phyloP scores from a whole-genome alignment of 23 tunicate genomes.

The Halocynthia aurantium region DNA sequence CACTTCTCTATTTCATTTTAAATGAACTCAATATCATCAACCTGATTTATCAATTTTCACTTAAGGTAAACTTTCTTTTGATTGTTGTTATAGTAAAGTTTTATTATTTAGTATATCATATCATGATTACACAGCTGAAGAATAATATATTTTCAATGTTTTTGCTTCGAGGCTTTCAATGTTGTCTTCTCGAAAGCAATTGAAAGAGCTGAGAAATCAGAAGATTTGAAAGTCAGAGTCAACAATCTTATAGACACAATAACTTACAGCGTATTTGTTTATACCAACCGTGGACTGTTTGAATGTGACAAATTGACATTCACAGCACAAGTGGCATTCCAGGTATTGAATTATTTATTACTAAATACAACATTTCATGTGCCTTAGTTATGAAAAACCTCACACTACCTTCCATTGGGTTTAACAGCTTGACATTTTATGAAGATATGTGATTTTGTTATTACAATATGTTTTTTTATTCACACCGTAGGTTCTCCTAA shows the following conservation, averaged over 20 bases:
- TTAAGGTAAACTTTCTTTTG: slow-evolving; percentile 33
- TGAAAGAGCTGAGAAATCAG: slow-evolving; percentile 79
- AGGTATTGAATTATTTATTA: slow-evolving; percentile 30
- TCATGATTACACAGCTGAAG: neutral
- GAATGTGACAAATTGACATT: slow-evolving; percentile 97
- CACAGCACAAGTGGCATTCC: slow-evolving; percentile 97
- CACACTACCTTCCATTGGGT: too few species aligned
- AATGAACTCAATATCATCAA: slow-evolving; percentile 92
- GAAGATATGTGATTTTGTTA: too few species aligned
- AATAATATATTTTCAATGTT: neutral
- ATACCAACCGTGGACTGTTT: slow-evolving; percentile 92
- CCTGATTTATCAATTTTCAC: slow-evolving; percentile 95
- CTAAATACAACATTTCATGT: neutral
- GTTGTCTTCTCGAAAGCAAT: slow-evolving; percentile 98
- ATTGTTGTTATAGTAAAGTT: neutral
- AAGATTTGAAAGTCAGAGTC: slow-evolving; percentile 77
- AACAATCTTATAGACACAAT: slow-evolving; percentile 81
- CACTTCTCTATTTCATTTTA: slow-evolving; percentile 93
- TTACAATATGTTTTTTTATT: neutral
- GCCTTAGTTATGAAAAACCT: too few species aligned
- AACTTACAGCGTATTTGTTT: slow-evolving; percentile 93
- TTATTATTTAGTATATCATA: neutral
- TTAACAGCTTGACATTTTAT: too few species aligned
- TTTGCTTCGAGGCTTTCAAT: slow-evolving; percentile 82
- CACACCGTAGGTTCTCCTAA: slow-evolving; percentile 56